These are phyloP conservation scores for Epizoanthus illoricatus DNA, from an alignment of 92 coral and sea anemone genomes.

Conservation along the genomic window DNA sequence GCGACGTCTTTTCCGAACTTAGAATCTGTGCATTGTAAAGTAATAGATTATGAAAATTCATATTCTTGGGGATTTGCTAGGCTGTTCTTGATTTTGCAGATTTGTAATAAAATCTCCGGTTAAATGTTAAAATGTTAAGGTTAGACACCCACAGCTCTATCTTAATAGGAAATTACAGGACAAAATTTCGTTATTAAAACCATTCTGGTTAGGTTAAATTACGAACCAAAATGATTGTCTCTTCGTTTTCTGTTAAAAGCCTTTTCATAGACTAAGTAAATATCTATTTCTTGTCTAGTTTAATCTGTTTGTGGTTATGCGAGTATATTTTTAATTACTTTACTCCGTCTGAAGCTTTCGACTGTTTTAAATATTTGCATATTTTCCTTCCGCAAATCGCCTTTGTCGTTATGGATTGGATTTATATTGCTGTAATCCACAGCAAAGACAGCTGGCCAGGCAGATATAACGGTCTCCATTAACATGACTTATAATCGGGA, in stretches of 20 bases:
- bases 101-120: too few relatives aligned
- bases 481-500: not conserved
- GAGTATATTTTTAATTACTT: not conserved
- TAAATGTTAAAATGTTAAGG: not conserved
- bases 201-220: not conserved
- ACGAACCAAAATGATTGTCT: not conserved
- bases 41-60: too few relatives aligned
- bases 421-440: not conserved
- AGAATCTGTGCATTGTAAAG: too few relatives aligned
- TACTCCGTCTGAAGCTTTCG: not conserved
- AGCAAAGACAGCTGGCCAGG: not conserved
- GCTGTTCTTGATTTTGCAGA: too few relatives aligned
- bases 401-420: not conserved
- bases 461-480: not conserved
- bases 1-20: too few relatives aligned
- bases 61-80: too few relatives aligned
- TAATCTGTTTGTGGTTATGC: not conserved
- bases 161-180: not conserved
- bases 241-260: not conserved
- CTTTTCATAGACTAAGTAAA: not conserved
- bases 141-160: constrained; percentile 17
- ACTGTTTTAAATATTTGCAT: not conserved
- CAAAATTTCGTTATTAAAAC: constrained; percentile 2
- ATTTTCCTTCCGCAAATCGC: not conserved
- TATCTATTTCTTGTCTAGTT: not conserved